Percentiles rank a stretch among this genome's conserved stretches.
Conservation (phyloP, 1,140 invertebrate genomes). For the Plutomurus gul region DNA sequence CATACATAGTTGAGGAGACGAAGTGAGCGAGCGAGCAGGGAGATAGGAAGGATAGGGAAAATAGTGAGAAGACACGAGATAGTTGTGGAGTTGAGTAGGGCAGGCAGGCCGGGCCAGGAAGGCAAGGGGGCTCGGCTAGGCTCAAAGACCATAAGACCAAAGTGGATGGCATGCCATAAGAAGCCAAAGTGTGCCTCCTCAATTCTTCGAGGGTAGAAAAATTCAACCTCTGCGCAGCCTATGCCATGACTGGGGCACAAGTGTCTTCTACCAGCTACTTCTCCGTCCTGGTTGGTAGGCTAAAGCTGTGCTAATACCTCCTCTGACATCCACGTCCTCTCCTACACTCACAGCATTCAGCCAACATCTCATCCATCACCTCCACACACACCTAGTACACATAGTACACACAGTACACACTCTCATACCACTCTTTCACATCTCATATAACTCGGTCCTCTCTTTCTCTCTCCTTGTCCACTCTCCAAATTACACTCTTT, state of each 20-base stretch:
- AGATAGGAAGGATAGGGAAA: background rate
- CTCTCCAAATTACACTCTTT: background rate
- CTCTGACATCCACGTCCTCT: background rate
- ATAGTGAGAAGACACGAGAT: background rate
- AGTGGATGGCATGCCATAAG: background rate
- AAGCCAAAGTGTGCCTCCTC: constrained; percentile 31
- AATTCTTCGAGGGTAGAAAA: constrained; percentile 41
- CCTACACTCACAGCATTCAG: background rate
- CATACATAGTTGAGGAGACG: background rate
- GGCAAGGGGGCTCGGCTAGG: background rate
- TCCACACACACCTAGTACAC: background rate
- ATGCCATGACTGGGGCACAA: constrained; percentile 43
- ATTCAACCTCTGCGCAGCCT: constrained; percentile 50
- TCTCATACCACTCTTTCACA: background rate
- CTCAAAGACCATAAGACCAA: constrained; percentile 31
- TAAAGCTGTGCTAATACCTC: background rate
- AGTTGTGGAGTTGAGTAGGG: background rate
- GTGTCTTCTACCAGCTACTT: constrained; percentile 34
- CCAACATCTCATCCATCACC: constrained; percentile 18
- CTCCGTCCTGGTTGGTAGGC: constrained; percentile 30
- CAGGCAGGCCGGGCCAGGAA: constrained; percentile 22
- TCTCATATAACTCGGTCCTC: background rate
- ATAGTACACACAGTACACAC: background rate
- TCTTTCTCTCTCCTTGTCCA: background rate
- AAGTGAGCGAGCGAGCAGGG: background rate